Percentiles rank a stretch among this genome's conserved stretches.
phyloP scores from a whole-genome alignment of 2,888 invertebrate genomes.

The Suillia variegata region DNA sequence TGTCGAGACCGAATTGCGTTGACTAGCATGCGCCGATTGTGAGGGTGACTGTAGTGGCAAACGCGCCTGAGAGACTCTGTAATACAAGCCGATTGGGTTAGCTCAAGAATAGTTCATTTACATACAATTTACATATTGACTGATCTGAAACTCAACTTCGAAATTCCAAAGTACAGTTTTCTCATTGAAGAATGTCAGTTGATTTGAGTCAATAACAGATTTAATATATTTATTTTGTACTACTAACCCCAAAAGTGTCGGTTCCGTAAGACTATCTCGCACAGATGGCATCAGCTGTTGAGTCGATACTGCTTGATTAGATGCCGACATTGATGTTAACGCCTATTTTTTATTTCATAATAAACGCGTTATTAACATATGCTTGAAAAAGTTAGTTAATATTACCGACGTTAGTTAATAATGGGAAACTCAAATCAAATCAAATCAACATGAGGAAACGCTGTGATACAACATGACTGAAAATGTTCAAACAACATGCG shows the following conservation, averaged over 20 bases:
- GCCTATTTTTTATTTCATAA: slow-evolving; percentile 51
- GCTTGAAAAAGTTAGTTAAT: no score
- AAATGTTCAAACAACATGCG: not conserved
- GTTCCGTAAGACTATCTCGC: slow-evolving; percentile 69
- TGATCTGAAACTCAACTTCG: no score
- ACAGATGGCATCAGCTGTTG: slow-evolving; percentile 71
- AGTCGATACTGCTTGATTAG: slow-evolving; percentile 65
- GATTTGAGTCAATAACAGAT: no score
- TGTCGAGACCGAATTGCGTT: slow-evolving; percentile 60
- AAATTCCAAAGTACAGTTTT: no score
- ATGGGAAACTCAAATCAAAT: no score
- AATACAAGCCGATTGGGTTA: slow-evolving; percentile 5
- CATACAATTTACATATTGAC: not conserved
- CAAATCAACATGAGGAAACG: no score
- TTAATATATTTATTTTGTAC: no score
- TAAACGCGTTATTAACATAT: no score
- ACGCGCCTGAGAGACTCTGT: slow-evolving; percentile 56
- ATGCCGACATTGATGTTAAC: slow-evolving; percentile 68
- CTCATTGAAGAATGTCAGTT: no score
- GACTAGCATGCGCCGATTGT: slow-evolving; percentile 55
- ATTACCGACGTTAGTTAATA: no score
- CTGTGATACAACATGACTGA: no score
- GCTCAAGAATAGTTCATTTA: not conserved
- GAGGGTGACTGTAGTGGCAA: slow-evolving; percentile 54
- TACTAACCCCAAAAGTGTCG: slow-evolving; percentile 64